These are phyloP conservation scores for Balaeniceps rex DNA, from an alignment of 2,113 vertebrate genomes.

Conservation along the genomic window DNA sequence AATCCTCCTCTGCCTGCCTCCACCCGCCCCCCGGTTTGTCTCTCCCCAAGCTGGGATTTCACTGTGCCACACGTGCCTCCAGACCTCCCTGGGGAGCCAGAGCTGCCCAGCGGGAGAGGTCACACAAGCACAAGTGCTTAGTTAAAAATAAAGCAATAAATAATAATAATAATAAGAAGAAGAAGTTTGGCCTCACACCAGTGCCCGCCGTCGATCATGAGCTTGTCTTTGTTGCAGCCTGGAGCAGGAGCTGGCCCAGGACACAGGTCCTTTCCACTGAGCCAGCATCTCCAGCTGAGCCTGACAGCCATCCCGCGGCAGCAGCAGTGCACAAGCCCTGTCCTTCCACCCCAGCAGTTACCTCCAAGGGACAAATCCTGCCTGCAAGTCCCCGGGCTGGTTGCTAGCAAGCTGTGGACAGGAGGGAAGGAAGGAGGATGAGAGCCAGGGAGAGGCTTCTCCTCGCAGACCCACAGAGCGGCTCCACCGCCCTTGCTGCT, in stretches of 20 bases:
- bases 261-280: background rate
- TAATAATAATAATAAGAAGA: background rate
- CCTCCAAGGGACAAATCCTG: background rate
- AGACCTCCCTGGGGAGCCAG: background rate
- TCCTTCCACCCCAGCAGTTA: background rate
- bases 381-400: background rate
- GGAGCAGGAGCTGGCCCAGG: background rate
- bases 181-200: background rate
- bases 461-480: background rate
- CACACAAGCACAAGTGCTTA: background rate
- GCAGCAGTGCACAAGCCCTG: background rate
- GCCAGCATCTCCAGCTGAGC: background rate
- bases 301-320: background rate
- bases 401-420: background rate
- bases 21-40: rapidly evolving
- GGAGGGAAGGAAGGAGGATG: background rate
- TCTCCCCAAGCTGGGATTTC: background rate
- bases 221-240: background rate
- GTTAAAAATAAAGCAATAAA: background rate
- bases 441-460: background rate
- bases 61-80: rapidly evolving
- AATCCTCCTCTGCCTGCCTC: background rate
- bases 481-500: background rate
- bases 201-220: rapidly evolving
- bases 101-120: background rate